Conservation (phyloP, 2,797 vertebrate species). For the Pseudochirops corinnae region DNA sequence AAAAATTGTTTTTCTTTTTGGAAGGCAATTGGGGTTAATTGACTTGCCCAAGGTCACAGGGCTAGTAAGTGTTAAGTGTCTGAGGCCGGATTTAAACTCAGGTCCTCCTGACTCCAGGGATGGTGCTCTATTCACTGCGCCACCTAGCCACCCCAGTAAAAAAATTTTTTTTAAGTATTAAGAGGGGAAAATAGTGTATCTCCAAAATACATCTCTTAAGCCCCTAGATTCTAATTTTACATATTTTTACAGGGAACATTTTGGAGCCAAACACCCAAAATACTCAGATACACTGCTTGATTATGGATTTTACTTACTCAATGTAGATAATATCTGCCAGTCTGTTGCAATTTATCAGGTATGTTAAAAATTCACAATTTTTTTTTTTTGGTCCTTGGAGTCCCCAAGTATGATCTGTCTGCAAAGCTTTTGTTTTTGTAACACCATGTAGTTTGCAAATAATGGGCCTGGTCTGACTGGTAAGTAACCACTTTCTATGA, state of each 20-base stretch:
- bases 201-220: conserved; percentile 17
- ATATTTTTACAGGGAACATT: conserved; percentile 93
- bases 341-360: conserved; percentile 99
- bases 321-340: conserved; percentile 99
- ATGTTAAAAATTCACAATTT: conserved; percentile 59
- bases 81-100: too few relatives aligned
- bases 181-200: background rate
- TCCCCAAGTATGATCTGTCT: background rate
- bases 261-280: conserved; percentile 98
- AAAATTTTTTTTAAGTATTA: accelerated
- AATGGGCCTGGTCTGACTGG: background rate
- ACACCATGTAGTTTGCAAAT: background rate
- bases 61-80: too few relatives aligned
- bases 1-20: background rate
- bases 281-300: conserved; percentile 98
- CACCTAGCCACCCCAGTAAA: too few relatives aligned
- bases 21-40: too few relatives aligned
- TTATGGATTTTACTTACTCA: conserved; percentile 99
- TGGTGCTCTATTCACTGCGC: too few relatives aligned
- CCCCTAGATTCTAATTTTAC: conserved; percentile 66
- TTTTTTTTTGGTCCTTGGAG: background rate
- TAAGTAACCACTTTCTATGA: background rate
- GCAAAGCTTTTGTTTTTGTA: background rate
- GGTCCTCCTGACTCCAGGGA: too few relatives aligned
- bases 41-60: too few relatives aligned